Evolutionary conservation across 2,888 invertebrate species (phyloP).

Genomic region (Esperia sulphurella): DNA sequence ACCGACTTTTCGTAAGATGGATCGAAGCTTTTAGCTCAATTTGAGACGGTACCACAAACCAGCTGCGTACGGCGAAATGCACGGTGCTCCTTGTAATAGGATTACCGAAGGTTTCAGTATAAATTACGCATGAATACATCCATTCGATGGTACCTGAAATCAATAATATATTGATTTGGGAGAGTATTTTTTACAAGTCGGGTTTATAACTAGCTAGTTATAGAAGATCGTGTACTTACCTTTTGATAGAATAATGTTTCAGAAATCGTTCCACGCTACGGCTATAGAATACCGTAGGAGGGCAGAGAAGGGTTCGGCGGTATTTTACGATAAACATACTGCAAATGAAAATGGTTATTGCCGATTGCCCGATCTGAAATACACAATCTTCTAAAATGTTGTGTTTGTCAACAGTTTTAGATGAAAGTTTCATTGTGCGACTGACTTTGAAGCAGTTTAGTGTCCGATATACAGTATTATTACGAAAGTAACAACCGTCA

Average conservation of each 20-base stretch:
- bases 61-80: conserved; percentile 22
- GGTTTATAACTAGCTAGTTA: background rate
- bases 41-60: conserved; percentile 37
- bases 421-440: background rate
- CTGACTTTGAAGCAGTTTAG: no score
- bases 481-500: no score
- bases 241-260: background rate
- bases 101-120: conserved; percentile 48
- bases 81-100: conserved; percentile 39
- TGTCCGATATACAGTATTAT: no score
- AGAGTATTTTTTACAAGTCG: background rate
- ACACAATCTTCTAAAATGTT: conserved; percentile 7
- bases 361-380: conserved; percentile 4
- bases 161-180: conserved; percentile 4
- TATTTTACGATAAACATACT: conserved; percentile 5
- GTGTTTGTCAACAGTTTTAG: conserved; percentile 4
- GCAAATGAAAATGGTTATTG: conserved; percentile 4
- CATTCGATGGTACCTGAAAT: conserved; percentile 7
- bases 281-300: background rate
- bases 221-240: background rate
- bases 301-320: background rate
- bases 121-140: conserved; percentile 50
- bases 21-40: conserved; percentile 73
- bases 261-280: background rate
- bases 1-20: conserved; percentile 65